Evolutionary conservation across 1,140 invertebrate genomes (phyloP).

Genomic region (Ceratitis capitata): DNA sequence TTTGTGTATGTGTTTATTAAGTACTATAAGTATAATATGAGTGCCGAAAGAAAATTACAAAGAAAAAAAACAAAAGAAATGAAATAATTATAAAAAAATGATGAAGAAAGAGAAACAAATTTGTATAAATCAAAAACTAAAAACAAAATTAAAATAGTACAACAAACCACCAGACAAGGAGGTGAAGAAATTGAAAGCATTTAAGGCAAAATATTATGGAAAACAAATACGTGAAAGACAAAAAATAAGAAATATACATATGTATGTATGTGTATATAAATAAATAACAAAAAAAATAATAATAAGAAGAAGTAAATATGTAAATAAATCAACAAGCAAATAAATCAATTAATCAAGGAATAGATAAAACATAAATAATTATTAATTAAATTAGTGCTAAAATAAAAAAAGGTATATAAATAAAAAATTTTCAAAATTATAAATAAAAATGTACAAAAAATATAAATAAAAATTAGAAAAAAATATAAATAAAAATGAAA

Average conservation of each 20-base stretch:
- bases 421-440: too few species aligned
- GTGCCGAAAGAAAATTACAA: background rate
- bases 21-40: background rate
- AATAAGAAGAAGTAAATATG: background rate
- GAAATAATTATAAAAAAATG: background rate
- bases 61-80: background rate
- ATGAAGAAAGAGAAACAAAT: background rate
- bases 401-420: too few species aligned
- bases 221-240: too few species aligned
- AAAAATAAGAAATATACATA: background rate
- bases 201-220: too few species aligned
- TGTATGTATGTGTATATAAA: background rate
- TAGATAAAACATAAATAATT: too few species aligned
- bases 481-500: too few species aligned
- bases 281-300: background rate
- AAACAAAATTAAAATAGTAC: too few species aligned
- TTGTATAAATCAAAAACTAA: too few species aligned
- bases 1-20: too few species aligned
- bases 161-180: background rate
- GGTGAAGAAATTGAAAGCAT: background rate
- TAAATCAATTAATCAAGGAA: background rate
- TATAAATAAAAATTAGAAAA: too few species aligned
- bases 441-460: too few species aligned
- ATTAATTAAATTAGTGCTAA: too few species aligned
- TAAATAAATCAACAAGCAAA: background rate